Percentiles rank a stretch among this genome's conserved stretches.
phyloP scores from a whole-genome alignment of 2,888 invertebrate genomes.

The Stenurella melanura region DNA sequence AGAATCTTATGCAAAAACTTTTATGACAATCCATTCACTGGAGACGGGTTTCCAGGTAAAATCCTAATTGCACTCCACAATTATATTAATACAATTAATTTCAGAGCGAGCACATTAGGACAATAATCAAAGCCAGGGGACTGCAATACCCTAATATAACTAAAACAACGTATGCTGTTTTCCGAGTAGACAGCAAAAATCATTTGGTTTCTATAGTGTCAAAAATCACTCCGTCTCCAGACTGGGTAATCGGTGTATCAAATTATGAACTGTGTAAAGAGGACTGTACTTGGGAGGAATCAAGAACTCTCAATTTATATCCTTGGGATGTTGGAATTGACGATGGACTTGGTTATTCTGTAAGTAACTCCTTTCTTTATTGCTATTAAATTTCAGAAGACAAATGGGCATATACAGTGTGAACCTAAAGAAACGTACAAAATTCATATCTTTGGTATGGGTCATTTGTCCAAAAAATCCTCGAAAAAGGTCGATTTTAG shows the following conservation, averaged over 20 bases:
- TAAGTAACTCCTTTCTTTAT: constrained; percentile 64
- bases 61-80: too few species aligned
- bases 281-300: constrained; percentile 92
- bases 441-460: too few species aligned
- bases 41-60: too few species aligned
- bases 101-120: constrained; percentile 86
- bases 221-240: constrained; percentile 96
- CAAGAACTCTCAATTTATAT: constrained; percentile 87
- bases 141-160: constrained; percentile 90
- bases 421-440: too few species aligned
- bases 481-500: too few species aligned
- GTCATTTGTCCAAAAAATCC: too few species aligned
- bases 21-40: too few species aligned
- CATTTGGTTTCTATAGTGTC: constrained; percentile 94
- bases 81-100: constrained; percentile 41
- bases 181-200: constrained; percentile 90
- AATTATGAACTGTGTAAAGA: constrained; percentile 89
- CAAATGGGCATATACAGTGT: too few species aligned
- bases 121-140: constrained; percentile 94
- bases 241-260: constrained; percentile 96
- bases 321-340: constrained; percentile 97
- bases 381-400: too few species aligned
- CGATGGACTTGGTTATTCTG: constrained; percentile 89
- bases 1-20: too few species aligned
- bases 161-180: constrained; percentile 87